Evolutionary conservation across 2,888 invertebrate genomes (phyloP).

Genomic region (Leptothorax acervorum): DNA sequence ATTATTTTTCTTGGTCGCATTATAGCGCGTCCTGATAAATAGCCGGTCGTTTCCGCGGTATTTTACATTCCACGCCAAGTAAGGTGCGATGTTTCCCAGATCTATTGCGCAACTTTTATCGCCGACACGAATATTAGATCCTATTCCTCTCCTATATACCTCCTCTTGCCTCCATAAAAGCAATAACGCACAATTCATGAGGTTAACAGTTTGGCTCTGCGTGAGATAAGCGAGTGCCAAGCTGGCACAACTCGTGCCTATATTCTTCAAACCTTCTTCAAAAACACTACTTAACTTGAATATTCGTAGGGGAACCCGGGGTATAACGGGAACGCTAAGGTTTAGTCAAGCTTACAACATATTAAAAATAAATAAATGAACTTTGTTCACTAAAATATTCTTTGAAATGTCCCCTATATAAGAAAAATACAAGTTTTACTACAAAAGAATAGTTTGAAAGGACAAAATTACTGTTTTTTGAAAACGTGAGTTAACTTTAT

Average conservation of each 20-base stretch:
- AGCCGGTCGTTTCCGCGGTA: slow-evolving; percentile 59
- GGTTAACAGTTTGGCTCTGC: slow-evolving; percentile 73
- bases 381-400: too few relatives aligned
- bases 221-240: slow-evolving; percentile 67
- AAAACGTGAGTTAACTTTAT: too few relatives aligned
- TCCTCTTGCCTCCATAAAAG: slow-evolving; percentile 67
- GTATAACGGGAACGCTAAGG: too few relatives aligned
- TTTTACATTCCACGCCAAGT: slow-evolving; percentile 31
- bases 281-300: slow-evolving; percentile 59
- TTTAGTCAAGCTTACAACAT: too few relatives aligned
- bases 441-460: too few relatives aligned
- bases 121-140: slow-evolving; percentile 65
- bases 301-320: slow-evolving; percentile 6
- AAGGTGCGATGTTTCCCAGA: slow-evolving; percentile 67
- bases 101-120: slow-evolving; percentile 76
- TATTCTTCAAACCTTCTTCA: slow-evolving; percentile 64
- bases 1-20: slow-evolving; percentile 52
- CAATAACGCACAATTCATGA: slow-evolving; percentile 79
- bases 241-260: slow-evolving; percentile 64
- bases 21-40: slow-evolving; percentile 63
- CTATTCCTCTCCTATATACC: slow-evolving; percentile 44
- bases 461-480: too few relatives aligned
- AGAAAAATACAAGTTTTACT: too few relatives aligned
- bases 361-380: too few relatives aligned
- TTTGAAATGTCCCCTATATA: too few relatives aligned